phyloP scores from a whole-genome alignment of 2,797 vertebrate species.

The Somateria mollissima region DNA sequence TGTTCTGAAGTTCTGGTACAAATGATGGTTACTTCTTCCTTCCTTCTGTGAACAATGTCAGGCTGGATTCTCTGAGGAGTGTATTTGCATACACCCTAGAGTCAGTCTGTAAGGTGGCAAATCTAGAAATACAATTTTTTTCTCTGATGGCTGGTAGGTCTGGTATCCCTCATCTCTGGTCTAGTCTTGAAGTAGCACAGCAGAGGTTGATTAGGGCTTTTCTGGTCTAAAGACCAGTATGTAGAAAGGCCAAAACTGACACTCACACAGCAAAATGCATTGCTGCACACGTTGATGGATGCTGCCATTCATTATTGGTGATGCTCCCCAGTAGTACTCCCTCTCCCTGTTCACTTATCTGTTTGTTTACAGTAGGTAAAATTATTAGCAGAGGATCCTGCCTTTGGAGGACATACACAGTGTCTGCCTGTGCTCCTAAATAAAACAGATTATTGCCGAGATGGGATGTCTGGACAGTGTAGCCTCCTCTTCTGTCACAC shows the following conservation, averaged over 20 bases:
- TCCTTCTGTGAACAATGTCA: not conserved
- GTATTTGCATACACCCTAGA: accelerated
- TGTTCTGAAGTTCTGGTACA: not conserved
- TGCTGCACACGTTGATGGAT: not conserved
- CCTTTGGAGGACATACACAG: not conserved
- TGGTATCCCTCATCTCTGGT: not conserved
- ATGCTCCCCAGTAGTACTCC: not conserved
- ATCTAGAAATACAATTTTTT: not conserved
- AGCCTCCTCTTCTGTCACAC: not conserved
- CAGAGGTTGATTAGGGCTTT: not conserved
- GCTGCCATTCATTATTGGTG: not conserved
- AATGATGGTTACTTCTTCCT: not conserved
- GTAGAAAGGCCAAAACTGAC: not conserved
- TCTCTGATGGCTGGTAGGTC: not conserved
- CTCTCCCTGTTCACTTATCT: not conserved
- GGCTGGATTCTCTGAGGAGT: not conserved
- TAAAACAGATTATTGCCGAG: not conserved
- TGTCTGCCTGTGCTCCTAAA: not conserved
- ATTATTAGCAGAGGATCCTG: not conserved
- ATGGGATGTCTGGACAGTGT: not conserved
- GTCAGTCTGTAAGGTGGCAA: not conserved
- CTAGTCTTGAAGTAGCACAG: not conserved
- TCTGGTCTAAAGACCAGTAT: not conserved
- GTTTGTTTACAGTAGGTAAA: not conserved
- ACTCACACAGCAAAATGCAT: not conserved